These are phyloP conservation scores for Thunnus albacares DNA, from an alignment of 2,797 vertebrate genomes.

Conservation along the genomic window DNA sequence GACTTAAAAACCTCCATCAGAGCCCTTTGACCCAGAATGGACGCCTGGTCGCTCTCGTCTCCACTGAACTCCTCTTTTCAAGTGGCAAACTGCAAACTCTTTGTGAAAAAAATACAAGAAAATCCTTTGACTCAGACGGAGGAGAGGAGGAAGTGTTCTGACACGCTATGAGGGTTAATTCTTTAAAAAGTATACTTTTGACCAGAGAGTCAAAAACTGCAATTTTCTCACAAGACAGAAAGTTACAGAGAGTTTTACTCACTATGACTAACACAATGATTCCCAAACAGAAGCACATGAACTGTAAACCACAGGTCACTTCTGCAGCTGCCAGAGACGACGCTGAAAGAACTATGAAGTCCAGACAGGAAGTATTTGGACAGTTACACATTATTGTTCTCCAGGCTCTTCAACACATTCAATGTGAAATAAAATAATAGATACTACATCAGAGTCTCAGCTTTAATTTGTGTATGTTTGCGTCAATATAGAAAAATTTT, in stretches of 20 bases:
- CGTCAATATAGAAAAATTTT: too few relatives aligned
- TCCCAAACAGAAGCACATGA: too few relatives aligned
- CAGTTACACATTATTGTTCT: too few relatives aligned
- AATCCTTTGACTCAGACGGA: constrained; percentile 10
- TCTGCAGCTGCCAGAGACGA: too few relatives aligned
- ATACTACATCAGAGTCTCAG: too few relatives aligned
- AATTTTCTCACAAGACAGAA: neutral
- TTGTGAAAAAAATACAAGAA: neutral
- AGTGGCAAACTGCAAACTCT: neutral
- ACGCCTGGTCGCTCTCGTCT: constrained; percentile 1
- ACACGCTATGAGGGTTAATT: neutral
- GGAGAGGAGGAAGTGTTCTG: neutral
- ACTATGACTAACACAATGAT: too few relatives aligned
- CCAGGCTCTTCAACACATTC: too few relatives aligned
- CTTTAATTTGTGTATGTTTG: too few relatives aligned
- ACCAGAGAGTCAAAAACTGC: neutral
- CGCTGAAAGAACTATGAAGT: too few relatives aligned
- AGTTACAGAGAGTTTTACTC: neutral
- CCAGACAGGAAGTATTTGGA: too few relatives aligned
- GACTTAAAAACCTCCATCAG: constrained; percentile 48
- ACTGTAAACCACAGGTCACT: too few relatives aligned
- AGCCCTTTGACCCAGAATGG: constrained; percentile 39
- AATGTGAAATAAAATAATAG: too few relatives aligned
- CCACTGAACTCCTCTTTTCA: neutral
- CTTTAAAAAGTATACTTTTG: neutral